These are phyloP conservation scores for Macrobrachium nipponense DNA, from an alignment of 1,140 invertebrate species.

Conservation along the genomic window DNA sequence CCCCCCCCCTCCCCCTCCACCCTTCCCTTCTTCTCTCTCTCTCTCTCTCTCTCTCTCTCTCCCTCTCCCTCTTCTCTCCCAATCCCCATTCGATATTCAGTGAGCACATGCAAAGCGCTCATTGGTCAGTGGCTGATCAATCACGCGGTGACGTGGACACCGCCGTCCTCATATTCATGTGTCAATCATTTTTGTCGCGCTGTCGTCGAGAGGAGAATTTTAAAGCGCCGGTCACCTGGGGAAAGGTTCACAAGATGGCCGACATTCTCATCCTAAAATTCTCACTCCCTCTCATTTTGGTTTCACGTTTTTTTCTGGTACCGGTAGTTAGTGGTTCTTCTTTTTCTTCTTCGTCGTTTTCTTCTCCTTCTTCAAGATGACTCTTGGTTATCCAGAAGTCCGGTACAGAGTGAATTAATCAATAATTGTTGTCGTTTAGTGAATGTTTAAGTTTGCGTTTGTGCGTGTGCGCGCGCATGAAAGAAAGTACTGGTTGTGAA, in stretches of 20 bases:
- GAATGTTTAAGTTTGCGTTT: not conserved
- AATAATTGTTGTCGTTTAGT: not conserved
- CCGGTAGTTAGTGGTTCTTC: not conserved
- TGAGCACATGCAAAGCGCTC: conserved; percentile 42
- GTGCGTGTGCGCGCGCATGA: not conserved
- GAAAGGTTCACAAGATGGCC: conserved; percentile 17
- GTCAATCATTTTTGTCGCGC: conserved; percentile 22
- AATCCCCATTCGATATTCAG: not conserved
- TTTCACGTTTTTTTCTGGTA: no score
- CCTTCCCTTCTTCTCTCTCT: not conserved
- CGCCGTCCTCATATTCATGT: conserved; percentile 21
- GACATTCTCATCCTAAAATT: not conserved
- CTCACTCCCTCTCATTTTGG: no score
- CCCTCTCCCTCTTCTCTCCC: not conserved
- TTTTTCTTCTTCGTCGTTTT: not conserved
- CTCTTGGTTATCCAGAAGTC: no score
- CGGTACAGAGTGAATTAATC: no score
- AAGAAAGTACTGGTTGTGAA: not conserved
- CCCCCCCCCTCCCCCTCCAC: not conserved
- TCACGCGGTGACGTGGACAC: conserved; percentile 33
- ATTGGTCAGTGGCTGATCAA: conserved; percentile 49
- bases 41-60: not conserved
- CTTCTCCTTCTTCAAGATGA: no score
- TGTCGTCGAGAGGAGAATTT: conserved; percentile 35
- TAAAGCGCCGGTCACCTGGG: not conserved